phyloP scores from a whole-genome alignment of 2,888 invertebrate species.

The Macrosiphum euphorbiae region DNA sequence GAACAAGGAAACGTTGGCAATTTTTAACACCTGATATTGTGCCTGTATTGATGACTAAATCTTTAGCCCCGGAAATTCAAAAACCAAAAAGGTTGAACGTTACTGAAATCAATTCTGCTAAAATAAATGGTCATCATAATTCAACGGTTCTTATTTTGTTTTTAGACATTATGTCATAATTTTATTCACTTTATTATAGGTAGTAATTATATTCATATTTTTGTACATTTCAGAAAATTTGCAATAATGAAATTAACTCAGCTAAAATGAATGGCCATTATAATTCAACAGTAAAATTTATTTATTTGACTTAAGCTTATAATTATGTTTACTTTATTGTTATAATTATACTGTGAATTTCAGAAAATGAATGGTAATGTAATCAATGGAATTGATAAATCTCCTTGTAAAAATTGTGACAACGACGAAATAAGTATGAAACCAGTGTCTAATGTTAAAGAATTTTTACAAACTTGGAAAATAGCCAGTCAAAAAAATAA shows the following conservation, averaged over 20 bases:
- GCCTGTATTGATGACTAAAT: not conserved
- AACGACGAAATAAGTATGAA: constrained; percentile 19
- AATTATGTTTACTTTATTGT: not conserved
- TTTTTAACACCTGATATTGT: constrained; percentile 40
- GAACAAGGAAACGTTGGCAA: constrained; percentile 50
- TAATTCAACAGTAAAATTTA: constrained; percentile 25
- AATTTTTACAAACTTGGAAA: constrained; percentile 56
- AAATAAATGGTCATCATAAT: constrained; percentile 50
- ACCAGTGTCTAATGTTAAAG: constrained; percentile 53
- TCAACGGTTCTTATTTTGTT: constrained; percentile 29
- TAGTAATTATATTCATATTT: not conserved
- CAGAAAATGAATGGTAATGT: constrained; percentile 32
- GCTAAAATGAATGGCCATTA: constrained; percentile 51
- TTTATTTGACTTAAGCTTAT: not conserved
- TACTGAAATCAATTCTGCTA: constrained; percentile 43
- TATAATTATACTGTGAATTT: not conserved
- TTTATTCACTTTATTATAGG: not conserved
- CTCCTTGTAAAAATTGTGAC: constrained; percentile 33
- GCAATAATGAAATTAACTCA: constrained; percentile 34
- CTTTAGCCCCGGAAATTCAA: not conserved
- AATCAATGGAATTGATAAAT: constrained; percentile 43
- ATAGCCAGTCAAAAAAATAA: constrained; percentile 52
- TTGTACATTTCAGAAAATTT: constrained; percentile 37
- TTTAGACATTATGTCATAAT: not conserved
- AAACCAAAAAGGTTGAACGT: constrained; percentile 49